Evolutionary conservation across 1,140 invertebrate genomes (phyloP).

Genomic region (Drosophila miranda): DNA sequence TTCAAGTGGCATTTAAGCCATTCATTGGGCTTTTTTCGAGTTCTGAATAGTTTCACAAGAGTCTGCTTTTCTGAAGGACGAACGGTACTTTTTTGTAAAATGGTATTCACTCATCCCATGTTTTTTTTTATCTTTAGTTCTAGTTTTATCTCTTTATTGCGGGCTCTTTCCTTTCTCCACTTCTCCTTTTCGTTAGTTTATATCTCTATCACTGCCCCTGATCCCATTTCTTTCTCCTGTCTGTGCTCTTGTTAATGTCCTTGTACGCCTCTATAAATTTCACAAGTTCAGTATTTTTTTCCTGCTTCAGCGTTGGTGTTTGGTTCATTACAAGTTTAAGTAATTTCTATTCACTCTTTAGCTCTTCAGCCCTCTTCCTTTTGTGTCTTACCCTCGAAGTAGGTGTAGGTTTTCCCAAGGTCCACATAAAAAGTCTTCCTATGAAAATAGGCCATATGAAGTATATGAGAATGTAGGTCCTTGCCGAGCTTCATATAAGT

Average conservation of each 20-base stretch:
- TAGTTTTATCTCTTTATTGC: slow-evolving; percentile 37
- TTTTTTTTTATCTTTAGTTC: slow-evolving; percentile 10
- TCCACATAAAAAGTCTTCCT: no score
- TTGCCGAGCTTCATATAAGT: no score
- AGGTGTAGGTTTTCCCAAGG: no score
- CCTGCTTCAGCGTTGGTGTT: slow-evolving; percentile 17
- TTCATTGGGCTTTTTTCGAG: slow-evolving; percentile 19
- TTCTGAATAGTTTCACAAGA: slow-evolving; percentile 1
- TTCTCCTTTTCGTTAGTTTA: no score
- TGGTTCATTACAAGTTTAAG: slow-evolving; percentile 46
- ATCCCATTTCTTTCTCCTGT: not conserved
- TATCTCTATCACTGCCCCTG: no score
- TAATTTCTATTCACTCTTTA: slow-evolving; percentile 9
- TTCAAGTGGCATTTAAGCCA: slow-evolving; percentile 53
- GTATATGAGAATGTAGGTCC: no score
- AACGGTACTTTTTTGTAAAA: slow-evolving; percentile 2
- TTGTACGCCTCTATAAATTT: slow-evolving; percentile 30
- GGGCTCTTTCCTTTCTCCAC: not conserved
- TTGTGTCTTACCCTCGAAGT: not conserved
- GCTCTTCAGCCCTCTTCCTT: not conserved
- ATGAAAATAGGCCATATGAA: no score
- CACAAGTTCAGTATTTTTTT: slow-evolving; percentile 9
- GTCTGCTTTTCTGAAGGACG: not conserved
- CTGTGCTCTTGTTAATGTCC: not conserved
- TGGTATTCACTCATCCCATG: not conserved